phyloP scores from a whole-genome alignment of 1,140 invertebrate genomes.

The Octopus sinensis region DNA sequence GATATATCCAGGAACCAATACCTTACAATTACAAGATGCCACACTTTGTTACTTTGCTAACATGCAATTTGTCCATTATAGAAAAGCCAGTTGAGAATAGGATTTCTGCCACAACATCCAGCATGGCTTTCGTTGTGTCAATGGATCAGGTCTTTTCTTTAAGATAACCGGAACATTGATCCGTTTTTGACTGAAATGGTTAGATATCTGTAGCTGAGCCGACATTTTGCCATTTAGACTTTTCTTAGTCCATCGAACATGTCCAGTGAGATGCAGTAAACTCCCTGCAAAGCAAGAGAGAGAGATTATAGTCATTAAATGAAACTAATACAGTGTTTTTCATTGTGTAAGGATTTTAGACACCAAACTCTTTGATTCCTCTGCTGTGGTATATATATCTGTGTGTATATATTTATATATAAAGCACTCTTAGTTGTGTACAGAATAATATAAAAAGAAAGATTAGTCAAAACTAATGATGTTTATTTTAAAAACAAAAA shows the following conservation, averaged over 20 bases:
- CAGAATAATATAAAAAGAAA: no score
- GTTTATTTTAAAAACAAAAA: no score
- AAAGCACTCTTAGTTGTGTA: no score
- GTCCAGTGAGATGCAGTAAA: not conserved
- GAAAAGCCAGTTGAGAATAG: not conserved
- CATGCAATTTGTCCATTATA: not conserved
- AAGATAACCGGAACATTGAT: not conserved
- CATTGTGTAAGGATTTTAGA: no score
- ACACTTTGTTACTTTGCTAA: no score
- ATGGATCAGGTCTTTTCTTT: not conserved
- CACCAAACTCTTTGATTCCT: no score
- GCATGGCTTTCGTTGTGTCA: not conserved
- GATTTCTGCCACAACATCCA: not conserved
- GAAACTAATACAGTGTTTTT: no score
- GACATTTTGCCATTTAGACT: not conserved
- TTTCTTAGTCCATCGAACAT: not conserved
- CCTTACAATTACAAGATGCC: no score
- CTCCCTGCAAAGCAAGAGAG: not conserved
- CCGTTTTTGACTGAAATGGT: not conserved
- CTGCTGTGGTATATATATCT: no score
- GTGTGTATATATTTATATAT: no score
- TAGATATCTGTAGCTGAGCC: not conserved
- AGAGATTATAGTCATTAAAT: not conserved
- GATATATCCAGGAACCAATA: no score
- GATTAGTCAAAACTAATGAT: no score